Conservation (phyloP, 2,113 vertebrate species). For the Charina bottae region DNA sequence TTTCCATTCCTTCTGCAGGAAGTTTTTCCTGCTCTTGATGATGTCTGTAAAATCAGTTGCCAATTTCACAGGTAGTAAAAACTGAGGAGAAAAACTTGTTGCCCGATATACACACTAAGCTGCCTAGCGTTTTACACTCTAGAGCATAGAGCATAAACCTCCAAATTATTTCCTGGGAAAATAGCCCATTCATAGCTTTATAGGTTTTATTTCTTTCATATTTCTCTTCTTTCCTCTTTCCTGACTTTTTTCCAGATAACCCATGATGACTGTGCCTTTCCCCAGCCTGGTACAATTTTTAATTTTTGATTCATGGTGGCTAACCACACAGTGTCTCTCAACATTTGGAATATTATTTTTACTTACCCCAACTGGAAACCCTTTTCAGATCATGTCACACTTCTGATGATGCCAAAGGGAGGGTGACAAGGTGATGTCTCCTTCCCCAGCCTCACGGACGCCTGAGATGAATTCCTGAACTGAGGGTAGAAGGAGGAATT, state of each 20-base stretch:
- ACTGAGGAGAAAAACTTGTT: background rate
- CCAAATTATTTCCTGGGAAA: too few species aligned
- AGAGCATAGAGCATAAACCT: too few species aligned
- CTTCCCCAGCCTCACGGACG: background rate
- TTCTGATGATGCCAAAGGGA: background rate
- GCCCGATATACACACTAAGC: too few species aligned
- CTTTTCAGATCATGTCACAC: background rate
- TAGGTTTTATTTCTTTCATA: too few species aligned
- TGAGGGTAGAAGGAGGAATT: background rate
- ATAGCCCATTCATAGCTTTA: too few species aligned
- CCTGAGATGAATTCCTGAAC: background rate
- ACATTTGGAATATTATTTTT: background rate
- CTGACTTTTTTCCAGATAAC: too few species aligned
- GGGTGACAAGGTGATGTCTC: background rate
- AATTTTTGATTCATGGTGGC: too few species aligned
- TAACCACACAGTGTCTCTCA: too few species aligned
- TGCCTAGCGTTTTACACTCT: too few species aligned
- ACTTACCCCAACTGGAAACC: background rate
- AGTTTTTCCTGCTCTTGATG: background rate
- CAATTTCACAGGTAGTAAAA: background rate
- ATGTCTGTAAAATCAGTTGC: background rate
- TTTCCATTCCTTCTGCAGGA: background rate
- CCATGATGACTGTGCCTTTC: too few species aligned
- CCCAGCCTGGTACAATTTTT: too few species aligned
- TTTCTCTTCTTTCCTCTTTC: too few species aligned